phyloP scores from a whole-genome alignment of 2,113 vertebrate genomes.

The Myodes glareolus region DNA sequence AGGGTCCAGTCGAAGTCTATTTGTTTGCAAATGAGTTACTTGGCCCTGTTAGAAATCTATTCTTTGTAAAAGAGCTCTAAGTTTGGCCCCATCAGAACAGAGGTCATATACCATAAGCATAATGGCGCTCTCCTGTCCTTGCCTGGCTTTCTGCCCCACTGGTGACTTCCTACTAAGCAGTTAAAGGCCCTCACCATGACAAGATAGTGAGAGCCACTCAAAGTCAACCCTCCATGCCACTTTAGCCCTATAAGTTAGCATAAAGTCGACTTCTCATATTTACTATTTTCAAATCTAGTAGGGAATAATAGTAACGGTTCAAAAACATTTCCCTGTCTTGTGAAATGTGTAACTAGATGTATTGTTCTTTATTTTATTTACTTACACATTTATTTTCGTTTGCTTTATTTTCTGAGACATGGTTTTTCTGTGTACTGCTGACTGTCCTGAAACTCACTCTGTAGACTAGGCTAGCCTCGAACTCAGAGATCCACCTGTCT shows the following conservation, averaged over 20 bases:
- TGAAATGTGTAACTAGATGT: not conserved
- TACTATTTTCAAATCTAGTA: constrained; percentile 45
- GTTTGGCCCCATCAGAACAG: not conserved
- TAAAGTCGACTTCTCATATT: constrained; percentile 1
- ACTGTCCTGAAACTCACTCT: not conserved
- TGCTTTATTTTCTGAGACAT: not conserved
- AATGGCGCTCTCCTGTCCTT: not conserved
- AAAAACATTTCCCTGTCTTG: constrained; percentile 7
- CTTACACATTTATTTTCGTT: not conserved
- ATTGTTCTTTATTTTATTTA: not conserved
- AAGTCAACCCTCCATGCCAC: not conserved
- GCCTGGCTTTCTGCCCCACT: not conserved
- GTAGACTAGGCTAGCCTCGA: not conserved
- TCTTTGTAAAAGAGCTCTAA: constrained; percentile 13
- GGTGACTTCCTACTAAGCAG: not conserved
- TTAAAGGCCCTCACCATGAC: not conserved
- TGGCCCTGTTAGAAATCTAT: not conserved
- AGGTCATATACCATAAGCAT: not conserved
- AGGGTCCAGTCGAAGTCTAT: not conserved
- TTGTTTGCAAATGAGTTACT: not conserved
- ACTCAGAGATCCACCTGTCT: not conserved
- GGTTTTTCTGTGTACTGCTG: not conserved
- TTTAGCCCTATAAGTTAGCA: not conserved
- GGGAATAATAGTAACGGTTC: not conserved
- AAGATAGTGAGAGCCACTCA: not conserved